Base-by-base conservation (phyloP, 2,888 invertebrate genomes). In the Drosophila prolongata region DNA sequence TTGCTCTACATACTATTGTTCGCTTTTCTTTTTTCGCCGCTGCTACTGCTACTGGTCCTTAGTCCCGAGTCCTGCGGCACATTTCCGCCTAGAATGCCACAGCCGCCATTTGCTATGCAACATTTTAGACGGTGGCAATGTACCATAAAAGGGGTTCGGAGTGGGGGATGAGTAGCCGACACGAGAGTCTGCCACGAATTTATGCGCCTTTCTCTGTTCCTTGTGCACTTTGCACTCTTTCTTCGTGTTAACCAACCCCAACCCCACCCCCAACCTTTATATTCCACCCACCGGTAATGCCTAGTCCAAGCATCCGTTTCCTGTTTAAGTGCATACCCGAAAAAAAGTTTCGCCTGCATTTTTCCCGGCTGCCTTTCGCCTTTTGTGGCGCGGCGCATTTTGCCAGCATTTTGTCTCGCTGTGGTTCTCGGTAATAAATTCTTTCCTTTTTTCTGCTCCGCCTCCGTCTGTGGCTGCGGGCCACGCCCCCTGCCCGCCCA, bases 391-490 rank as follows among this genome's bases (percentile, higher is more conserved):
- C 56, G 55, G 66, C 72, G 58, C 79, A 57, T 67, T 74, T 77
- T 76, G 73, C 75, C 71, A 72, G 81, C 82, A 73, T 73, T 82
- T 85, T 89, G 80, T 87, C 76, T 85, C 84, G 78, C 76, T 88
- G 89, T 76, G 89, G 90, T 87, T 90, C 86, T 89, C 64, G 88
- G 88, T 78, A 90, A 89, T 90, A 89, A 89, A 89, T 89, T 90
- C 78, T 67, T 68, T 55, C 44, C 47, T 42, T 53, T 59, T 50
- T 44, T 50, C 54, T 13, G 30, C 55, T 50, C 42, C 62, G 68
- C 55, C 54, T 53, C 38, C 67, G 89, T 80, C 87, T 85, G 80
- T 72, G 70, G 65, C 78, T 78, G 50, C 52, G 50, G 77, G 78
- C 69, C 74, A 79, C 77, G 69, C 65, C 82, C 66, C 34, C 11